These are phyloP conservation scores for Drosophila bocqueti DNA, from an alignment of 1,140 invertebrate species.

Conservation along the genomic window DNA sequence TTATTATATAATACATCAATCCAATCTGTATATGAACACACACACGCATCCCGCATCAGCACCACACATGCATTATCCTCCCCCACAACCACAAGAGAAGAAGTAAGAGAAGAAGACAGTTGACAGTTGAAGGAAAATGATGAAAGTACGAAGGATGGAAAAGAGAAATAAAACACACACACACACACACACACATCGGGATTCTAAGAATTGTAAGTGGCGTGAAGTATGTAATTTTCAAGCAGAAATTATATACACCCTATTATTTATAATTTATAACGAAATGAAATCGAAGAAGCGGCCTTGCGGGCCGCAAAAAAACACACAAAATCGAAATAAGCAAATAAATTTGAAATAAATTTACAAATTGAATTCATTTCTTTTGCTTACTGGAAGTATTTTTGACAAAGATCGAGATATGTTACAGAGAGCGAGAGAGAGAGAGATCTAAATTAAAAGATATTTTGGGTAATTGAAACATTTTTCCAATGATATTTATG, in stretches of 20 bases:
- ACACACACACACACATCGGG: conserved; percentile 50
- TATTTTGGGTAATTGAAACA: too few relatives aligned
- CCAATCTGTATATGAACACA: conserved; percentile 57
- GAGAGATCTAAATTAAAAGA: too few relatives aligned
- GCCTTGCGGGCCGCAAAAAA: conserved; percentile 15
- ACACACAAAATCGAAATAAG: conserved; percentile 54
- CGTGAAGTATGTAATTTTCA: conserved; percentile 64
- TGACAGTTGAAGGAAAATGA: not conserved
- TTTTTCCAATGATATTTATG: too few relatives aligned
- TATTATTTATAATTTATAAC: conserved; percentile 42
- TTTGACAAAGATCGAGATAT: not conserved
- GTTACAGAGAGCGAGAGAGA: too few relatives aligned
- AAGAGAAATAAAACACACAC: not conserved
- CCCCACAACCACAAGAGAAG: not conserved
- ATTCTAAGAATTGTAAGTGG: conserved; percentile 53
- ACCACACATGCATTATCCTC: not conserved
- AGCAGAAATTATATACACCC: conserved; percentile 50
- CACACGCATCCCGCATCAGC: conserved; percentile 7
- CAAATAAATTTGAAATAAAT: conserved; percentile 54
- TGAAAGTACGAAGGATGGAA: not conserved
- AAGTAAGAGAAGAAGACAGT: conserved; percentile 1
- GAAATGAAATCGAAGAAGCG: conserved; percentile 43
- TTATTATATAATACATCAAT: conserved; percentile 74
- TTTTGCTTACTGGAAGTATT: not conserved
- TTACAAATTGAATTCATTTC: conserved; percentile 21